These are phyloP conservation scores for Elgaria multicarinata DNA, from an alignment of 2,113 vertebrate species.

Conservation along the genomic window DNA sequence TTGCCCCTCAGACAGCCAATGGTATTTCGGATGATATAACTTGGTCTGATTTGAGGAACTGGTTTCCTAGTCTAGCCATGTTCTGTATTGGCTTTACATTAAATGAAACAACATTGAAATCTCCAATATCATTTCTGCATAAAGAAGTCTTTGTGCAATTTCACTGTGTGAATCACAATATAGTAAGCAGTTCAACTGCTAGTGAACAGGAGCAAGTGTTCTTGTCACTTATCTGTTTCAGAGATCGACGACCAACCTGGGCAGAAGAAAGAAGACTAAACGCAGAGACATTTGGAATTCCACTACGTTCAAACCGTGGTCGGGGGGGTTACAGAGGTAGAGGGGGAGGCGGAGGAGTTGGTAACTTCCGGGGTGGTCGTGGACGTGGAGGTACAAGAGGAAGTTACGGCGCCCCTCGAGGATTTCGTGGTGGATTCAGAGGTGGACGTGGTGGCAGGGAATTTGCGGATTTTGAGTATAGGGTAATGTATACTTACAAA, in stretches of 20 bases:
- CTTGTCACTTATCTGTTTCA: conserved; percentile 57
- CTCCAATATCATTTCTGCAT: not conserved
- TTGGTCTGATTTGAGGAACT: not conserved
- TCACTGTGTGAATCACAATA: not conserved
- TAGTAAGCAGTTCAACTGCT: not conserved
- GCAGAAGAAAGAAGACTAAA: conserved; percentile 96
- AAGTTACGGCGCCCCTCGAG: conserved; percentile 83
- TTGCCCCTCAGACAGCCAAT: not conserved
- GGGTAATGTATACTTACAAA: conserved; percentile 78
- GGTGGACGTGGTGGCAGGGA: conserved; percentile 91
- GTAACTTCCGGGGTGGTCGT: conserved; percentile 86
- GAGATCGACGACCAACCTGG: conserved; percentile 95
- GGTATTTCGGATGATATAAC: not conserved
- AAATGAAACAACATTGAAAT: not conserved
- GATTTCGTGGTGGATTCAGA: conserved; percentile 90
- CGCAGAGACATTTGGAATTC: conserved; percentile 95
- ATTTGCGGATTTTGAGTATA: conserved; percentile 95
- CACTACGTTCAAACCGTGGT: conserved; percentile 88
- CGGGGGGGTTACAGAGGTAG: conserved; percentile 90
- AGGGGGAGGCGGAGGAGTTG: conserved; percentile 87
- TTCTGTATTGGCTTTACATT: not conserved
- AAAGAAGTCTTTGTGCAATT: not conserved
- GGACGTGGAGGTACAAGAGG: conserved; percentile 85
- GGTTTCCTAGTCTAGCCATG: not conserved
- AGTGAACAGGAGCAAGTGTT: not conserved